Conservation (phyloP, 23 tunicate genomes). For the Ascidia mentula region DNA sequence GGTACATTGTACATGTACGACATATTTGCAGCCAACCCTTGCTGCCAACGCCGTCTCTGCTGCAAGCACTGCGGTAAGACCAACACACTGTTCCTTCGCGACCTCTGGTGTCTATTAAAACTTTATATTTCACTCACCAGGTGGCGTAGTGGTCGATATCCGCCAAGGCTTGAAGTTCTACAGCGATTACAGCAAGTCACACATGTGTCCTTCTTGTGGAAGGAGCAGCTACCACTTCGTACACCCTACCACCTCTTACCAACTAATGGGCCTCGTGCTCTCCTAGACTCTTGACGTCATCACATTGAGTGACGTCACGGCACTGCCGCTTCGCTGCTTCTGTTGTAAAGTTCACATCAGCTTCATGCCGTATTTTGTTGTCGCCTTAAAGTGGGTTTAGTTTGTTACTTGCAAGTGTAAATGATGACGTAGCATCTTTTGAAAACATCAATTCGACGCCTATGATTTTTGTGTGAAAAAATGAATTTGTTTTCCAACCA, state of each 20-base stretch:
- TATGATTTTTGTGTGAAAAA: no score
- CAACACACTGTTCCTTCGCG: not conserved
- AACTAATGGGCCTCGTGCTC: constrained; percentile 69
- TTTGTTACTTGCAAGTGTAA: no score
- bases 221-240: constrained; percentile 80
- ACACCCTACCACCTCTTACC: constrained; percentile 76
- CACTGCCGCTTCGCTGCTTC: constrained; percentile 17
- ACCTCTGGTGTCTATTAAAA: not conserved
- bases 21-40: constrained; percentile 94
- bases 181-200: constrained; percentile 83
- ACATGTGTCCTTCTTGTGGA: constrained; percentile 63
- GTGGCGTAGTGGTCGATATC: constrained; percentile 50
- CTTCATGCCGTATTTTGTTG: no score
- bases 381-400: no score
- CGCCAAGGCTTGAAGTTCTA: constrained; percentile 62
- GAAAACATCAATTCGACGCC: no score
- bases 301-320: constrained; percentile 1
- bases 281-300: constrained; percentile 34
- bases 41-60: constrained; percentile 85
- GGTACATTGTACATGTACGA: constrained; percentile 98
- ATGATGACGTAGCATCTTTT: no score
- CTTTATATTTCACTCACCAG: constrained; percentile 36
- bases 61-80: constrained; percentile 97
- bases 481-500: no score
- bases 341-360: no score